Evolutionary conservation across 2,888 invertebrate genomes (phyloP), one percentile per base, ranked within the genome.

Genomic region (Tromatobia lineatoria): DNA sequence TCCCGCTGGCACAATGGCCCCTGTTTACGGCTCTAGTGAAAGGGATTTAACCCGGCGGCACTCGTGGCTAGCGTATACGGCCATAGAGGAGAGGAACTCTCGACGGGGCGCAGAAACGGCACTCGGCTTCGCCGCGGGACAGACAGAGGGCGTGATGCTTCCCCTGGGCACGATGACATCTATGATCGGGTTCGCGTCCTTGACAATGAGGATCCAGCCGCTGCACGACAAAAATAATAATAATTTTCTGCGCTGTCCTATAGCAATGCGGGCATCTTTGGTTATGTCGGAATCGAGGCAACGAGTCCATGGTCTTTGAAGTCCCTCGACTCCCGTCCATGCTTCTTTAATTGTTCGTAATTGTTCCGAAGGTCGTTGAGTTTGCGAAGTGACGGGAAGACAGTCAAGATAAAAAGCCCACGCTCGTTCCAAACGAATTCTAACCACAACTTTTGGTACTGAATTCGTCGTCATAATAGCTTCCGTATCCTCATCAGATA

Each of bases 311-410:
- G 89, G 91, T 90, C 91, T 92, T 90, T 90, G 85, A 82, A 75
- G 71, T 75, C 64, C 18, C 52, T 67, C 69, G 78, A 45, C 20
- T 10, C 70, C 89, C 87, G 87, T 87, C 88, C 29, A 50, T 45
- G 90, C 89, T 86, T 88, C 91, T 92, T 92, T 93, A 93, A 93
- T 93, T 93, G 92, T 88, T 83, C 82, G 87, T 92, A 93, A 93
- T 93, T 93, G 93, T 89, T 88, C 86, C 90, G 93, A 93, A 93
- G 93, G 93, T 92, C 92, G 91, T 90, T 34, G 69, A 79, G 80
- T 45, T 57, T 38, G 78, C 57, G 47, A 20, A 67, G 71, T 29
- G 69, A 71, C 45, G 69, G 34, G 47, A 59, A 67, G 59, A 73
- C 75, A 70, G 89, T 89, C 90, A 89, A 89, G 91, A 91, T 88